Percentiles rank a stretch among this genome's conserved stretches.
phyloP scores from a whole-genome alignment of 2,797 vertebrate species.

The Gorsachius magnificus region DNA sequence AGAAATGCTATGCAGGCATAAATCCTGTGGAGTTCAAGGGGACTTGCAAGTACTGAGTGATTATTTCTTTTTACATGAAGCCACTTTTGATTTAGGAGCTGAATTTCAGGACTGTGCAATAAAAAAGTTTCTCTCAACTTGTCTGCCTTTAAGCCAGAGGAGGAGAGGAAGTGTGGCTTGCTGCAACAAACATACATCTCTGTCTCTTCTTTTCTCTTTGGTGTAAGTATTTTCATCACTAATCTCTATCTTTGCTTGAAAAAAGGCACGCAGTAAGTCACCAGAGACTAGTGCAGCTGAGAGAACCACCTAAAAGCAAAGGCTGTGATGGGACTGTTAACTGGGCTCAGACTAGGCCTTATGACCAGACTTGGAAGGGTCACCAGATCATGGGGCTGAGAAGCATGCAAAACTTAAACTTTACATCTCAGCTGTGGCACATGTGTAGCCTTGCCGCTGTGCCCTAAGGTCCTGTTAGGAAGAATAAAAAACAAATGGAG shows the following conservation, averaged over 20 bases:
- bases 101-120: background rate
- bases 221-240: background rate
- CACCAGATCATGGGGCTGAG: background rate
- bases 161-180: background rate
- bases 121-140: background rate
- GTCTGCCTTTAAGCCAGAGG: background rate
- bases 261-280: background rate
- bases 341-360: background rate
- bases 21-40: background rate
- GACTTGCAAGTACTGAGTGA: background rate
- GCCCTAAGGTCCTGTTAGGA: background rate
- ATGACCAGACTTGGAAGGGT: background rate
- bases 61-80: background rate
- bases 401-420: background rate
- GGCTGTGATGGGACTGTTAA: background rate
- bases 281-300: background rate
- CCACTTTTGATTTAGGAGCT: background rate
- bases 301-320: background rate
- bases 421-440: background rate
- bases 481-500: background rate
- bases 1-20: background rate
- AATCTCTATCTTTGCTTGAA: background rate
- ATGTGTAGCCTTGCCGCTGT: fast-evolving
- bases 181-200: background rate
- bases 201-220: background rate